Evolutionary conservation across 2,888 invertebrate genomes (phyloP), one percentile per base, ranked within the genome.

Genomic region (Tuta absoluta): DNA sequence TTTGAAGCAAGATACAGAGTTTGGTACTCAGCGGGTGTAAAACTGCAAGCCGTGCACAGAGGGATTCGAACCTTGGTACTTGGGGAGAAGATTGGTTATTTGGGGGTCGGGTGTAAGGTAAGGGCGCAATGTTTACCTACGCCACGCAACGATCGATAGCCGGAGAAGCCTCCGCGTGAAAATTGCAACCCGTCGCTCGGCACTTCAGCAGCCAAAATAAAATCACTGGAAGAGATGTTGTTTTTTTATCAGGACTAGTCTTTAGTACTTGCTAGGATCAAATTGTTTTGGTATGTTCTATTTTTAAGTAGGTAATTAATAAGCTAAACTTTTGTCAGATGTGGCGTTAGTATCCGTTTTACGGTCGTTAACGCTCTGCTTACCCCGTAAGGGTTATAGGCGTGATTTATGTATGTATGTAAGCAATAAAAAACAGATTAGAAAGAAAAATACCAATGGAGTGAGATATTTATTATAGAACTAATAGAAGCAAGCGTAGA

Each of bases 71-170:
- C 60, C 41, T 60, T 65, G 48, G 19, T 41, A 45, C 63, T 38
- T 60, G 17, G 28, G 12, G 45, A 57, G 45, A 67, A 63, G 64
- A 58, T 60, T 63, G 45, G 19, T 58, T 59, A 49, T 67, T 64
- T 56, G 28, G 17, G 58, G 53, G 48, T 24, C 45, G 60, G 17
- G 78, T 72, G 76, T 78, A 77, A 81, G 75, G 81, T 78, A 75
- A 82, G 88, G 89, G 89, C 81, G 84, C 82, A 76, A 75, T 90
- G 90, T 91, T 89, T 90, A 88, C 84, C 77, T 80, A 89, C 89
- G 87, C 84, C 80, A 89, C 89, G 87, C 84, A 85, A 80, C 87
- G 87, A 91, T 91, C 91, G 91, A 91, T 91, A 80, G 79, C 73
- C 68, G 75, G 70, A 70, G 71, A 67, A 85, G 80, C 84, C 87